Evolutionary conservation across 2,888 invertebrate species (phyloP).

Genomic region (Parnassius smintheus): DNA sequence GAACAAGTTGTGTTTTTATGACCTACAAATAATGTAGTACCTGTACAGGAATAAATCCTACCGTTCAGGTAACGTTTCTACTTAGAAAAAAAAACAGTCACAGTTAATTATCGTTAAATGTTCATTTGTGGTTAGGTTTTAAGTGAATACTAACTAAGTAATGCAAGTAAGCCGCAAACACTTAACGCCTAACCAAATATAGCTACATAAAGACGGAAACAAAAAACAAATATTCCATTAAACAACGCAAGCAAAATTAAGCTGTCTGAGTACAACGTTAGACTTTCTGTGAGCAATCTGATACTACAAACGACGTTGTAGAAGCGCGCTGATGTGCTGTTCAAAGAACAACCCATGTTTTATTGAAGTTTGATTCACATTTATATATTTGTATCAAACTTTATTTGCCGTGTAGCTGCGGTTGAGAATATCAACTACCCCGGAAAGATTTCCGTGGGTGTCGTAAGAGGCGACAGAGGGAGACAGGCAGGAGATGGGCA

Average conservation of each 20-base stretch:
- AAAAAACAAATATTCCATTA: slow-evolving; percentile 55
- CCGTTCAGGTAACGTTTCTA: no score
- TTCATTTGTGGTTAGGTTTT: slow-evolving; percentile 32
- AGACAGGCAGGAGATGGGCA: no score
- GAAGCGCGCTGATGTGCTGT: neutral
- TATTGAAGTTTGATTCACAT: no score
- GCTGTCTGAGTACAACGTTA: slow-evolving; percentile 32
- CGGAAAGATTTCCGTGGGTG: no score
- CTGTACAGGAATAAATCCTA: no score
- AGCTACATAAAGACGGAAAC: slow-evolving; percentile 38
- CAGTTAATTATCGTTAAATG: slow-evolving; percentile 14
- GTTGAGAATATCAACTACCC: no score
- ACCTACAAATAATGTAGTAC: no score
- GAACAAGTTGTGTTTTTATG: no score
- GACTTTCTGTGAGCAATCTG: slow-evolving; percentile 15
- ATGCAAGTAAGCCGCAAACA: slow-evolving; percentile 44
- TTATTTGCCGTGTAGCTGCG: no score
- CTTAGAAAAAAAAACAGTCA: neutral
- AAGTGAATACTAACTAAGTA: slow-evolving; percentile 43
- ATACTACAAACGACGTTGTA: neutral
- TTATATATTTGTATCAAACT: no score
- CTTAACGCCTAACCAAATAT: slow-evolving; percentile 39
- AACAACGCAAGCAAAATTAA: slow-evolving; percentile 43
- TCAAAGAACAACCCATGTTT: no score
- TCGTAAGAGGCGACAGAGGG: no score